Evolutionary conservation across 2,888 invertebrate species (phyloP).

Genomic region (Hydrotaea cyrtoneurina): DNA sequence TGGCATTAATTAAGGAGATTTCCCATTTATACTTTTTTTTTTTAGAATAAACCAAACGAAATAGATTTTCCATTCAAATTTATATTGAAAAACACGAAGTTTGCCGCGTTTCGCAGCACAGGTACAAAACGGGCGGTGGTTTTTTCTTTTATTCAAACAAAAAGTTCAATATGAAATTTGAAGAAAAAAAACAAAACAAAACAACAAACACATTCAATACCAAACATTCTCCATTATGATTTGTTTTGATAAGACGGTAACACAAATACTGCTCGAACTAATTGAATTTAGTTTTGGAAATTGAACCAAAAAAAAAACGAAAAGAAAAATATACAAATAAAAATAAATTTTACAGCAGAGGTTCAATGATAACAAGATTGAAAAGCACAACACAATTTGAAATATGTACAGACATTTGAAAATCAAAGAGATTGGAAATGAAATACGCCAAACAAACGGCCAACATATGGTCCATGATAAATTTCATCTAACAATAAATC

Average conservation of each 20-base stretch:
- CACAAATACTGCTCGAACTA: not conserved
- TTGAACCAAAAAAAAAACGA: not conserved
- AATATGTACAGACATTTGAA: not conserved
- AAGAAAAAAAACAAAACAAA: too few relatives aligned
- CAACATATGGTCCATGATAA: slow-evolving; percentile 44
- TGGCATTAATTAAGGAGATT: slow-evolving; percentile 10
- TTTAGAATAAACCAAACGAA: not conserved
- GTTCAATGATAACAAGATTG: not conserved
- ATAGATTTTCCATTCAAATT: slow-evolving; percentile 3
- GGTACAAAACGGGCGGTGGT: not conserved
- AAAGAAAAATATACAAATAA: not conserved
- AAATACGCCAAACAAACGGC: not conserved
- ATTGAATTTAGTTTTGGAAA: not conserved
- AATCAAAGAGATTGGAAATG: not conserved
- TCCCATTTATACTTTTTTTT: not conserved
- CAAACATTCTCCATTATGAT: slow-evolving; percentile 16
- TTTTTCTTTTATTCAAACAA: not conserved
- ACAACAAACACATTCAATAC: not conserved
- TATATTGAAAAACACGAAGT: not conserved
- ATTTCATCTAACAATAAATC: slow-evolving; percentile 42
- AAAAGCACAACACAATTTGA: not conserved
- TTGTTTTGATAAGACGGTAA: slow-evolving; percentile 9
- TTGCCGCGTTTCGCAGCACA: not conserved
- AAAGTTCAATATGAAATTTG: not conserved
- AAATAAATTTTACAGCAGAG: slow-evolving; percentile 2